phyloP scores from a whole-genome alignment of 1,140 invertebrate species.

The Dinothrombium tinctorium region DNA sequence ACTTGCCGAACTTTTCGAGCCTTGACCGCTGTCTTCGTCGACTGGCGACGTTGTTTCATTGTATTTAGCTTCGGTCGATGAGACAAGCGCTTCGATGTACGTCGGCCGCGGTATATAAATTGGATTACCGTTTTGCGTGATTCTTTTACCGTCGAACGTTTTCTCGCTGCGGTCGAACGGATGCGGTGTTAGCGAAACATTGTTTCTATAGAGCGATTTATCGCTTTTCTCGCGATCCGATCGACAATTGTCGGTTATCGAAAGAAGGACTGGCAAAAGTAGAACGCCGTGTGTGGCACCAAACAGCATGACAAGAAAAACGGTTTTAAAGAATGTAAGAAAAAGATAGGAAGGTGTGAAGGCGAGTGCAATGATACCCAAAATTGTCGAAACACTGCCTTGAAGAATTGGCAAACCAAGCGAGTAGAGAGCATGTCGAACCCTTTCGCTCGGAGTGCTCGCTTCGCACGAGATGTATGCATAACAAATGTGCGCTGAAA shows the following conservation, averaged over 20 bases:
- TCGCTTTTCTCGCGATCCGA: neutral
- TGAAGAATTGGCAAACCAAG: conserved; percentile 80
- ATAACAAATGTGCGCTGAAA: conserved; percentile 89
- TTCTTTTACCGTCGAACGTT: conserved; percentile 8
- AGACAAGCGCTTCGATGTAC: neutral
- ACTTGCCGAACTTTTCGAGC: conserved; percentile 9
- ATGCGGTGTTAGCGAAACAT: neutral
- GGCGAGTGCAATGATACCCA: conserved; percentile 63
- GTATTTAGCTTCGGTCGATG: conserved; percentile 10
- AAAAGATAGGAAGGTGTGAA: conserved; percentile 87
- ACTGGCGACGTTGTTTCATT: neutral
- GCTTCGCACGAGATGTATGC: conserved; percentile 61
- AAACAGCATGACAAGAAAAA: conserved; percentile 81
- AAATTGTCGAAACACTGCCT: conserved; percentile 71
- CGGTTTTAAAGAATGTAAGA: conserved; percentile 94
- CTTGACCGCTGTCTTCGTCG: conserved; percentile 6
- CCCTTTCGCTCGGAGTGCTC: conserved; percentile 31
- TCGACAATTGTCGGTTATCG: conserved; percentile 20
- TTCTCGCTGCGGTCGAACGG: conserved; percentile 10
- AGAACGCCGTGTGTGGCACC: conserved; percentile 80
- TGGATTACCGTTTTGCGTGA: conserved; percentile 5
- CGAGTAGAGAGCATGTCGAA: conserved; percentile 60
- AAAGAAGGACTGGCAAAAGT: conserved; percentile 69
- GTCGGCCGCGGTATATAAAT: conserved; percentile 10
- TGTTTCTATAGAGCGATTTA: neutral